Base-by-base conservation (phyloP, 2,888 invertebrate species). In the Macrophya annulata region DNA sequence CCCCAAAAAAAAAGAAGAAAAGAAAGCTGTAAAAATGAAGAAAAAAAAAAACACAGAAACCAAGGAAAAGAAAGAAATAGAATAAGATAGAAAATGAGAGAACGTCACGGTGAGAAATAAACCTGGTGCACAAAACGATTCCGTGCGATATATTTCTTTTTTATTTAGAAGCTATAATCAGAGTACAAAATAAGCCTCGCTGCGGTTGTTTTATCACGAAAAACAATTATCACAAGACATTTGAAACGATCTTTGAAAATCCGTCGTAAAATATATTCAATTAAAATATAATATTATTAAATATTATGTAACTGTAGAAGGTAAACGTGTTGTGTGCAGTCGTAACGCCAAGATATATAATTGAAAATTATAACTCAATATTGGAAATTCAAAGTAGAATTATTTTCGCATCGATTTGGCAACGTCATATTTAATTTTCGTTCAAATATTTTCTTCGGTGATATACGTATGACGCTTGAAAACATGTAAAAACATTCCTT, bases 81-180 rank as follows among this genome's bases (percentile, higher is more conserved):
- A 31, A 1, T 10, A 1, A 65, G 31, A 65, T 2, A 12, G 65
- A 43, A 17, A 12, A n/a, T n/a, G 48, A 1, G 15, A 51, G 25
- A 25, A 48, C 48, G 12, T 21, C 10, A 25, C 12, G 31, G 37
- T 4, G 8, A 51, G 45, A 77, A 51, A 51, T 17, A 10, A 31
- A 17, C 45, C 48, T 4, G 76, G 8, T n/a, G n/a, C n/a, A n/a
- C n/a, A n/a, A n/a, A n/a, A 6, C 21, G 45, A 72, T 72, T 72
- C 74, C n/a, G n/a, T n/a, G 74, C 43, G 12, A 74, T 45, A 25
- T 45, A 43, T 45, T 74, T 43, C n/a, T n/a, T 74, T 21, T 74
- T 45, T 21, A 9, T 17, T 17, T 40, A 71, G 71, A 71, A 43
- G 71, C 51, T 71, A 37, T n/a, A n/a, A 71, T 71, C 40, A 71